These are phyloP conservation scores for Patiria pectinifera DNA, from an alignment of 53 echinoderm and acorn worm species.

Conservation along the genomic window DNA sequence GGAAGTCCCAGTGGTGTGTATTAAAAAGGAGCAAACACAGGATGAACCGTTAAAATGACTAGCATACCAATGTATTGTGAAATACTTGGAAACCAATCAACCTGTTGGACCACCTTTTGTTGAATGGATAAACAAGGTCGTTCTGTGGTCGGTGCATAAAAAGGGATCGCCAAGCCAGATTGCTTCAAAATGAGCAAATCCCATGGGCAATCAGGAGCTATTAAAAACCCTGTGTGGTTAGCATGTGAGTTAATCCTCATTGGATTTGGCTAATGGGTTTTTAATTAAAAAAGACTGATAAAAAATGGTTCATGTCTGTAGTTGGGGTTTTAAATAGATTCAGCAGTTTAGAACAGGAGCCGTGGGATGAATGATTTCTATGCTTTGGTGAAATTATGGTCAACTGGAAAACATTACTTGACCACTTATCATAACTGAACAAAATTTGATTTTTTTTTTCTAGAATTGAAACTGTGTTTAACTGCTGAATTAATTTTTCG, in stretches of 20 bases:
- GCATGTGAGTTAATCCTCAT: neutral
- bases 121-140: conserved; percentile 6
- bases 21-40: neutral
- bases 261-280: neutral
- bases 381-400: no score
- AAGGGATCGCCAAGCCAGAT: neutral
- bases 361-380: no score
- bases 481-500: no score
- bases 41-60: neutral
- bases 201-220: neutral
- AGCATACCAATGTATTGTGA: conserved; percentile 33
- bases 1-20: neutral
- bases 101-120: neutral
- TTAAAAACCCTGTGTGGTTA: neutral
- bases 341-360: no score
- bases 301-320: neutral
- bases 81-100: conserved; percentile 10
- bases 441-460: no score
- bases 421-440: no score
- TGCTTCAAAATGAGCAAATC: neutral
- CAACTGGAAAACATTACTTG: no score
- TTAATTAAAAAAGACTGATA: neutral
- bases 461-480: no score
- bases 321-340: neutral
- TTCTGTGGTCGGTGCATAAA: conserved; percentile 11